These are phyloP conservation scores for Platysteira castanea DNA, from an alignment of 2,113 vertebrate genomes.

Conservation along the genomic window DNA sequence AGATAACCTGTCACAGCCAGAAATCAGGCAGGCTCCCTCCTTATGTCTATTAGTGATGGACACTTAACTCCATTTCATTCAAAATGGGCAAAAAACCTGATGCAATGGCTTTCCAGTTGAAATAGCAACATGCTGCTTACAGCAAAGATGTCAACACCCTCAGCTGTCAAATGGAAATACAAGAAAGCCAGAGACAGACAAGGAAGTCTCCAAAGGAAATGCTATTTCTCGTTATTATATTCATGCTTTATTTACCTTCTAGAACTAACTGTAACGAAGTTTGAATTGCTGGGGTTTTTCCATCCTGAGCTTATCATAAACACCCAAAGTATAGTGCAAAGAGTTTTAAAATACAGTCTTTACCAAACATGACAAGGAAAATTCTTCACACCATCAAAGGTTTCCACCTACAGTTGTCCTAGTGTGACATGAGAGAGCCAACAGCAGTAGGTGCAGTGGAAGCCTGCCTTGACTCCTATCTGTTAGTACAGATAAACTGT, in stretches of 20 bases:
- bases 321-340: neutral
- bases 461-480: neutral
- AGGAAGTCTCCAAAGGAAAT: neutral
- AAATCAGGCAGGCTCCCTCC: neutral
- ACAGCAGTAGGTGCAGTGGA: neutral
- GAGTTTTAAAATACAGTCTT: neutral
- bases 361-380: neutral
- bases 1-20: neutral
- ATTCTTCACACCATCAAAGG: neutral
- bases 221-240: neutral
- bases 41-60: neutral
- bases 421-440: neutral
- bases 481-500: neutral
- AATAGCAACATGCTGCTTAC: neutral
- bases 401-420: neutral
- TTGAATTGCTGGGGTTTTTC: neutral
- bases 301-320: neutral
- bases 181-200: neutral
- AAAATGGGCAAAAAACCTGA: neutral
- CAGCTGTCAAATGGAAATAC: neutral
- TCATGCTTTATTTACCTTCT: neutral
- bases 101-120: neutral
- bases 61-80: conserved; percentile 1
- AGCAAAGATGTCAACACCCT: neutral
- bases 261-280: neutral